A percentile compares a stretch with the other conserved stretches of the same genome.
Conservation (phyloP, 2,888 invertebrate genomes). For the Eristalis intricaria region DNA sequence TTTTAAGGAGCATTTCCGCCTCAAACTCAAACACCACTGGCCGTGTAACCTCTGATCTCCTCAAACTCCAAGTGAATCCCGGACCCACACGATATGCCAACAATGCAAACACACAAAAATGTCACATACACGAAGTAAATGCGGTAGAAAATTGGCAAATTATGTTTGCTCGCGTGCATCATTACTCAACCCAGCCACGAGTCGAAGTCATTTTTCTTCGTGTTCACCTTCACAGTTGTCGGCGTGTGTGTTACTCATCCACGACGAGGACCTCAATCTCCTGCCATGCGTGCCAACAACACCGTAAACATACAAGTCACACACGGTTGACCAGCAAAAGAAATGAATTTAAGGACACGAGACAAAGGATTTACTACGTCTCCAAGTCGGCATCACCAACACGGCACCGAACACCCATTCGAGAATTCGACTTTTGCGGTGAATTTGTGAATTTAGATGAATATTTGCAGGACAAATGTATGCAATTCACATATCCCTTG, state of each 20-base stretch:
- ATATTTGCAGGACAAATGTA: conserved; percentile 58
- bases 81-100: background rate
- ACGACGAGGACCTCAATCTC: conserved; percentile 9
- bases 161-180: conserved; percentile 60
- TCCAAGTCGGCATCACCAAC: conserved; percentile 12
- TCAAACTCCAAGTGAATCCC: background rate
- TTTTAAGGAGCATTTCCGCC: too few species aligned
- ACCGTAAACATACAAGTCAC: conserved; percentile 55
- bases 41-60: background rate
- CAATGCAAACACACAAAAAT: conserved; percentile 28
- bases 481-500: conserved; percentile 52
- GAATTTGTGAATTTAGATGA: conserved; percentile 48
- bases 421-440: conserved; percentile 51
- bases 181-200: conserved; percentile 60
- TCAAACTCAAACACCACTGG: too few species aligned
- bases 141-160: conserved; percentile 71
- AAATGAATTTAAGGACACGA: conserved; percentile 41
- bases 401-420: conserved; percentile 36
- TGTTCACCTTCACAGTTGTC: conserved; percentile 38
- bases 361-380: conserved; percentile 56
- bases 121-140: conserved; percentile 66
- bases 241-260: background rate
- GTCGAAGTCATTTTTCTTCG: conserved; percentile 60
- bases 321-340: conserved; percentile 59
- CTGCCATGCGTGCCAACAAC: conserved; percentile 15